Evolutionary conservation across 2,888 invertebrate genomes (phyloP).

Genomic region (Drosophila emarginata): DNA sequence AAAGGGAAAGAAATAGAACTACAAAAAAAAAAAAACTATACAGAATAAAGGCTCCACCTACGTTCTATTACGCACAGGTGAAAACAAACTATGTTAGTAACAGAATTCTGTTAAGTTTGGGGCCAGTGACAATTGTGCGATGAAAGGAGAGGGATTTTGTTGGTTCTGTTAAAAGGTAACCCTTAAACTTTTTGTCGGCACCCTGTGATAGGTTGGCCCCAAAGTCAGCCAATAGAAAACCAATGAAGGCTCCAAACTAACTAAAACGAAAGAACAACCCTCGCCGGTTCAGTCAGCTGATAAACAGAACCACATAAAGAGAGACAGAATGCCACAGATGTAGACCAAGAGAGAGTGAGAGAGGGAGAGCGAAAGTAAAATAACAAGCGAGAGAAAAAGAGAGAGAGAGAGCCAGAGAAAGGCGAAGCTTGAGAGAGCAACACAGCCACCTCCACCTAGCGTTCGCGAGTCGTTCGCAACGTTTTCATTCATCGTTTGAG

Average conservation of each 20-base stretch:
- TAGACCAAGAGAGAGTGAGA: slow-evolving; percentile 36
- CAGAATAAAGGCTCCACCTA: slow-evolving; percentile 59
- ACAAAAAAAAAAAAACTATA: slow-evolving; percentile 3
- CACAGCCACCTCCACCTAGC: slow-evolving; percentile 49
- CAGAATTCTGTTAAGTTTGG: slow-evolving; percentile 49
- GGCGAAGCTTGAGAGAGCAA: background rate
- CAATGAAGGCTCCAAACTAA: slow-evolving; percentile 44
- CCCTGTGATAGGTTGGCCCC: slow-evolving; percentile 73
- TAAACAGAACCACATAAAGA: slow-evolving; percentile 14
- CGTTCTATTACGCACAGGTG: slow-evolving; percentile 68
- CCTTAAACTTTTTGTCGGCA: slow-evolving; percentile 59
- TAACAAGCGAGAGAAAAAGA: background rate
- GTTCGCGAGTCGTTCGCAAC: background rate
- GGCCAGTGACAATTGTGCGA: slow-evolving; percentile 9
- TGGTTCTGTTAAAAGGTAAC: slow-evolving; percentile 40
- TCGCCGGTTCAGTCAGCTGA: slow-evolving; percentile 33
- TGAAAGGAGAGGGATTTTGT: slow-evolving; percentile 9
- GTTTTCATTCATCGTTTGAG: slow-evolving; percentile 19
- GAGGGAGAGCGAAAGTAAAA: slow-evolving; percentile 1
- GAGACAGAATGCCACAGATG: slow-evolving; percentile 32
- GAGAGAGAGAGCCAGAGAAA: slow-evolving; percentile 26
- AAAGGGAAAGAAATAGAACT: slow-evolving; percentile 7
- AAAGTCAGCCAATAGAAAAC: slow-evolving; percentile 60
- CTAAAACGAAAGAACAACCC: slow-evolving; percentile 71
- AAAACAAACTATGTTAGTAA: slow-evolving; percentile 15